Percentiles rank a stretch among this genome's conserved stretches.
Conservation (phyloP, 92 coral and sea anemone species). For the Zoanthus sociatus region DNA sequence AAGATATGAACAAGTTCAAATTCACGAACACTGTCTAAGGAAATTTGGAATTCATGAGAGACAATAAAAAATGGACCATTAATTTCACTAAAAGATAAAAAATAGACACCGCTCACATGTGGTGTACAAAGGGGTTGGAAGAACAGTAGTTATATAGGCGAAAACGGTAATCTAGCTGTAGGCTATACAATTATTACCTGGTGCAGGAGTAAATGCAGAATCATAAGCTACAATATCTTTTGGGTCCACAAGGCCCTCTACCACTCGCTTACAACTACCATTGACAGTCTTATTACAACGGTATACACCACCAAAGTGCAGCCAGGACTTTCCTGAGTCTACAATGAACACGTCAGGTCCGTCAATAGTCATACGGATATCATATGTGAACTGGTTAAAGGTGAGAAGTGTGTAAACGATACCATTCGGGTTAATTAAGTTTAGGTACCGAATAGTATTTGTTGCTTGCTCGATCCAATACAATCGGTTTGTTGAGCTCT, state of each 20-base stretch:
- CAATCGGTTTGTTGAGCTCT: slow-evolving; percentile 50
- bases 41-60: too few relatives aligned
- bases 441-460: slow-evolving; percentile 28
- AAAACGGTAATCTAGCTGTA: too few relatives aligned
- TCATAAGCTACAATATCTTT: slow-evolving; percentile 17
- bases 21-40: too few relatives aligned
- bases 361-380: slow-evolving; percentile 23
- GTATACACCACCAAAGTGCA: slow-evolving; percentile 18
- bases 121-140: too few relatives aligned
- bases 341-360: slow-evolving; percentile 16
- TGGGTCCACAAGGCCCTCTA: slow-evolving; percentile 34
- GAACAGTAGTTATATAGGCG: too few relatives aligned
- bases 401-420: slow-evolving; percentile 14
- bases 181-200: neutral
- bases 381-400: neutral
- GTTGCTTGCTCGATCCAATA: slow-evolving; percentile 57
- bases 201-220: slow-evolving; percentile 10
- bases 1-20: too few relatives aligned
- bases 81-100: too few relatives aligned
- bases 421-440: slow-evolving; percentile 15
- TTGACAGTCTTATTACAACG: slow-evolving; percentile 36
- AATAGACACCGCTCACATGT: too few relatives aligned
- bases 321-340: slow-evolving; percentile 9
- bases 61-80: too few relatives aligned
- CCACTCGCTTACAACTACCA: slow-evolving; percentile 26